Evolutionary conservation across 2,113 vertebrate genomes (phyloP), one percentile per base, ranked within the genome.

Genomic region (Ictidomys tridecemlineatus): DNA sequence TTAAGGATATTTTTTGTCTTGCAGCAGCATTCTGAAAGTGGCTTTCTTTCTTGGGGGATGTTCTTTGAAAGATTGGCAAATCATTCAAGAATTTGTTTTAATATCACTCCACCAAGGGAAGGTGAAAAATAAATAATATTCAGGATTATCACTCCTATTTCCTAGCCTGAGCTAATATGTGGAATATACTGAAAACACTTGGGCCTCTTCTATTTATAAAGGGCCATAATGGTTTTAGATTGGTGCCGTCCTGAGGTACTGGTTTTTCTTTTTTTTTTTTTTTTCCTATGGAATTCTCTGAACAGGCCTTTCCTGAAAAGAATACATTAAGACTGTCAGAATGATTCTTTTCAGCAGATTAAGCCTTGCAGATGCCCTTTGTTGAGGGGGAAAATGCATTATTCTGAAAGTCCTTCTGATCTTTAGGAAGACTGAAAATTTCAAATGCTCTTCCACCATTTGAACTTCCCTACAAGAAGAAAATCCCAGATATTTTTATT

Each of bases 291-390:
- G 96, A 97, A 97, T 98, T 98, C 97, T 95, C 85, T 97, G 95
- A 98, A 77, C 95, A 97, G 95, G 84, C 91, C 97, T 93, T 98
- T 91, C 91, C 70, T 97, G 97, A 98, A 98, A 98, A 97, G 93
- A 98, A 98, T 97, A 94, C 89, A 98, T 98, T 98, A 95, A 98
- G 95, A 95, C 97, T 98, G 97, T 97, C 96, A 97, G 97, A 97
- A 93, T 93, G 96, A 97, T 94, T 98, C 98, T 90, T 97, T 98
- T 98, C 97, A 98, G 90, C 97, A 97, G 95, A 93, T 48, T 96
- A 97, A 97, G 95, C 95, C 97, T 96, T 83, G 97, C 86, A 83
- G 95, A 97, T 78, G 80, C 92, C 94, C 97, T 98, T 97, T 98
- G 97, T 97, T 97, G 98, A 97, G 95, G 92, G 53, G 93, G 96